Conservation (phyloP, 2,888 invertebrate genomes). For the Harmothoe impar region DNA sequence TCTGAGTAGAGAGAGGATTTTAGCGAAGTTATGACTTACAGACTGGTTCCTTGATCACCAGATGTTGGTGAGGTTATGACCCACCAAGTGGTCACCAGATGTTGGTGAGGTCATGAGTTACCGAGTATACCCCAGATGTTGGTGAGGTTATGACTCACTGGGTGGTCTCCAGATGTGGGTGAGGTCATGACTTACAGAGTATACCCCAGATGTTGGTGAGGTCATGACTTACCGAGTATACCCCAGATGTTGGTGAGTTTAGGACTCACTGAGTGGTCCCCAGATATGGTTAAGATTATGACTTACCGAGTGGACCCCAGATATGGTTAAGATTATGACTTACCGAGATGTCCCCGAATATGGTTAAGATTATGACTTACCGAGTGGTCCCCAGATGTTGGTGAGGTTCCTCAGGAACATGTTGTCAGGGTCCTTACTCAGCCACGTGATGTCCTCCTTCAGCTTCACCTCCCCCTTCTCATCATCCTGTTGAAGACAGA, state of each 20-base stretch:
- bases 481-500: background rate
- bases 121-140: slow-evolving; percentile 29
- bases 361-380: slow-evolving; percentile 36
- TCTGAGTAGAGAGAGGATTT: too few species aligned
- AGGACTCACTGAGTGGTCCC: slow-evolving; percentile 48
- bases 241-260: background rate
- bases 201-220: slow-evolving; percentile 27
- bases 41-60: background rate
- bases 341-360: background rate
- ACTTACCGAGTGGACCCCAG: slow-evolving; percentile 52
- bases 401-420: slow-evolving; percentile 65
- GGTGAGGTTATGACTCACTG: background rate
- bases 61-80: background rate
- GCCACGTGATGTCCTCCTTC: slow-evolving; percentile 68
- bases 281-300: slow-evolving; percentile 64
- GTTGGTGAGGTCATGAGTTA: slow-evolving; percentile 63
- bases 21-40: background rate
- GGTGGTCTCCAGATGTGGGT: slow-evolving; percentile 58
- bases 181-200: slow-evolving; percentile 58
- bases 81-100: slow-evolving; percentile 50
- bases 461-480: slow-evolving; percentile 53
- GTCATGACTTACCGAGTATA: background rate
- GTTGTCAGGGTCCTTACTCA: slow-evolving; percentile 64
- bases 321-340: background rate
- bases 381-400: slow-evolving; percentile 64